Percentiles rank a stretch among this genome's conserved stretches.
Conservation (phyloP, 2,797 vertebrate species). For the Propithecus perrieri region DNA sequence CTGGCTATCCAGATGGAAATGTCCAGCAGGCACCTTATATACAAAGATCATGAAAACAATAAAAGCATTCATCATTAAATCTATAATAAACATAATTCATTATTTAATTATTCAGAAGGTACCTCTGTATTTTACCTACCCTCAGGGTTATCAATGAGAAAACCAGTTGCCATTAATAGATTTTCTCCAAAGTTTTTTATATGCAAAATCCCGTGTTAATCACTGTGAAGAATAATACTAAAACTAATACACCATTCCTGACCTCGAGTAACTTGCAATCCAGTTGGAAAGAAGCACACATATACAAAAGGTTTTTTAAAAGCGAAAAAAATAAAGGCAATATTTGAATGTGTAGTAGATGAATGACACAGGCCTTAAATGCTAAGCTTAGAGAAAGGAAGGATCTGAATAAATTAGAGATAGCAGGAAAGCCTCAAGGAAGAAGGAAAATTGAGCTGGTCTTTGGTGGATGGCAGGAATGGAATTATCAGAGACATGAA, state of each 20-base stretch:
- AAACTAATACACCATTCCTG: neutral
- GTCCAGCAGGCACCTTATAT: neutral
- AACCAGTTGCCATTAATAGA: neutral
- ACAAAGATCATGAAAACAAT: slow-evolving; percentile 14
- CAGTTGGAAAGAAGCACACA: neutral
- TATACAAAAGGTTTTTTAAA: neutral
- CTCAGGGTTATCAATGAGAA: neutral
- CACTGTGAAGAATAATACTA: neutral
- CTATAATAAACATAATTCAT: neutral
- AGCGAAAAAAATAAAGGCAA: neutral
- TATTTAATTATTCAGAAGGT: neutral
- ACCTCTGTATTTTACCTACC: neutral
- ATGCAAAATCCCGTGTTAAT: neutral
- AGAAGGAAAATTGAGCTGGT: neutral
- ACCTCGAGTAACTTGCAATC: neutral
- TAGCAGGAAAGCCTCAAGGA: neutral
- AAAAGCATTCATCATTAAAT: neutral
- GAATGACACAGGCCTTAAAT: neutral
- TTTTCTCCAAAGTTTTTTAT: neutral
- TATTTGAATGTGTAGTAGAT: neutral
- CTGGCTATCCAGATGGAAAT: neutral
- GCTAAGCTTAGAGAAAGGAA: neutral
- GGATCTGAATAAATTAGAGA: neutral
- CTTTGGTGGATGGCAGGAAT: neutral
- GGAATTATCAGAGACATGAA: neutral